These are phyloP conservation scores for Dicrostonyx torquatus DNA, from an alignment of 2,797 vertebrate species.

Conservation along the genomic window DNA sequence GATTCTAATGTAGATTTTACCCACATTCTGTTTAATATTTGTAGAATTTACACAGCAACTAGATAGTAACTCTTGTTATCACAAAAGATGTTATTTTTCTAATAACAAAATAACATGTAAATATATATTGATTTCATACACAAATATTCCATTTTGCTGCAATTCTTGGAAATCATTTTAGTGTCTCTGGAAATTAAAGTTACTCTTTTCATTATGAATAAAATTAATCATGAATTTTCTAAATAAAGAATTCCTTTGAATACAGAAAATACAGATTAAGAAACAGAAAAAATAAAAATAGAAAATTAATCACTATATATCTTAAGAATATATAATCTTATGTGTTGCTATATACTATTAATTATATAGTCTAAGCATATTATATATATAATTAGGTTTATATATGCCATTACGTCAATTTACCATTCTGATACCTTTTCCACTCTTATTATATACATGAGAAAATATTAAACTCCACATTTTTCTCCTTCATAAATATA, in stretches of 20 bases:
- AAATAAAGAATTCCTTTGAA: not conserved
- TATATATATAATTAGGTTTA: not conserved
- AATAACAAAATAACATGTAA: not conserved
- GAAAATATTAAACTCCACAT: not conserved
- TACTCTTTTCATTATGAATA: not conserved
- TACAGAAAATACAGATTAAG: not conserved
- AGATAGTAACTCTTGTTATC: not conserved
- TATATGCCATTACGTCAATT: not conserved
- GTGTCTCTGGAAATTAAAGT: not conserved
- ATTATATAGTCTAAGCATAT: not conserved
- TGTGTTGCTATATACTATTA: not conserved
- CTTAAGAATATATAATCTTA: not conserved
- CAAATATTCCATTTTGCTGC: not conserved
- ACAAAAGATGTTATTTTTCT: not conserved
- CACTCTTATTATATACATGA: not conserved
- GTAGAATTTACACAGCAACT: not conserved
- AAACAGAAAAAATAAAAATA: not conserved
- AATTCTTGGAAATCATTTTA: constrained; percentile 3
- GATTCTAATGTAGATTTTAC: not conserved
- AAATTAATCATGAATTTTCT: not conserved
- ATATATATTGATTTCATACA: not conserved
- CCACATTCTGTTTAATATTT: not conserved
- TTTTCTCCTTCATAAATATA: not conserved
- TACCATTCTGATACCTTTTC: not conserved
- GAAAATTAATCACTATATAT: not conserved